Conservation (phyloP, 2,888 invertebrate species). For the Automeris io region DNA sequence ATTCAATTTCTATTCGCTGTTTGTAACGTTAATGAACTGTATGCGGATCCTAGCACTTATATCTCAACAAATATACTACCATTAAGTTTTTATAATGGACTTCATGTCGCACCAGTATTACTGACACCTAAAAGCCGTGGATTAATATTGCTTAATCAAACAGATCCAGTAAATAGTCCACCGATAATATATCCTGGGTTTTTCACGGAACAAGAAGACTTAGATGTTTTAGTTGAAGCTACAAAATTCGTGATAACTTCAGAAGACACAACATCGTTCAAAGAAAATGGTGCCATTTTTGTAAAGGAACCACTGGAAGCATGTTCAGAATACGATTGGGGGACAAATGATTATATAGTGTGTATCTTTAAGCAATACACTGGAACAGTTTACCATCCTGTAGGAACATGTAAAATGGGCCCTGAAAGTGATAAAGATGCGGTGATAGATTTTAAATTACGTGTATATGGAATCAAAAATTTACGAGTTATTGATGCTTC, state of each 20-base stretch:
- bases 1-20: constrained; percentile 81
- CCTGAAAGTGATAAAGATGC: constrained; percentile 77
- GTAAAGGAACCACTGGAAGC: constrained; percentile 76
- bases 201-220: constrained; percentile 79
- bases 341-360: constrained; percentile 80
- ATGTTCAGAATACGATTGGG: constrained; percentile 76
- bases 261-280: constrained; percentile 78
- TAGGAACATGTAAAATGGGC: constrained; percentile 84
- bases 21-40: constrained; percentile 73
- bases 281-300: constrained; percentile 70
- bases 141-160: constrained; percentile 77
- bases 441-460: constrained; percentile 80
- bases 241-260: constrained; percentile 76
- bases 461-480: constrained; percentile 78
- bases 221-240: constrained; percentile 78
- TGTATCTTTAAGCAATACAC: constrained; percentile 82
- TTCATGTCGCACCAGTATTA: constrained; percentile 79
- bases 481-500: constrained; percentile 83
- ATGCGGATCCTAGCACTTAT: constrained; percentile 73
- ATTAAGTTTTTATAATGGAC: constrained; percentile 78
- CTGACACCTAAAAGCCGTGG: constrained; percentile 81
- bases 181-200: constrained; percentile 85
- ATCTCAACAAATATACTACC: constrained; percentile 69
- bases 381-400: constrained; percentile 82
- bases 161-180: constrained; percentile 82